Base-by-base conservation (phyloP, 2,888 invertebrate genomes). In the Pocota personata region DNA sequence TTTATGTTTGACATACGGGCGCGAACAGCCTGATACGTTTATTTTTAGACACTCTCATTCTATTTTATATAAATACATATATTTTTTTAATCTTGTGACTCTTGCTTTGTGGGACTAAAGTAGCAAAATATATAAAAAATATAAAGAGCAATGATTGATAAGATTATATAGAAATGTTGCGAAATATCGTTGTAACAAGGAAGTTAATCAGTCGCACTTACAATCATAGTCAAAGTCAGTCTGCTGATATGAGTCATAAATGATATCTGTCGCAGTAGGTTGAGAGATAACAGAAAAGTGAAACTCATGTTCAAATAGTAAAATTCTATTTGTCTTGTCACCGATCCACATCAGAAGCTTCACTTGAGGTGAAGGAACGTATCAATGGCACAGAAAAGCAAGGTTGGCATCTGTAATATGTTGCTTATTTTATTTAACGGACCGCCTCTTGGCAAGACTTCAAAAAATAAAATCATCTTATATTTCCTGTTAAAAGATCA, bases 11-110 rank as follows among this genome's bases (percentile, higher is more conserved):
- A 27, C 19, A 50, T 19, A 21, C 35, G 48, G 32, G 27, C 35
- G 27, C 35, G 21, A 48, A 37, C 16, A 52, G 7, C 27, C 10
- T 37, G 24, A 48, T 35, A 40, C 16, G 27, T 40, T 21, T 72
- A 72, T 72, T 72, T 72, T 60, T 72, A 60, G 57, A 57, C 21
- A 21, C 27, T 40, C 16, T n/a, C 46, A 46, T 58, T 48, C 16
- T 43, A 32, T 43, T 43, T 57, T 32, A 10, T 40, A 24, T 50
- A n/a, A n/a, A n/a, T n/a, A n/a, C n/a, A n/a, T n/a, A n/a, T n/a
- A n/a, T 10, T 16, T 67, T 37, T 52, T 21, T 6, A 48, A 24
- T 35, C 66, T 66, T 66, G 50, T 66, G 50, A 66, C 66, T 66
- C 12, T 43, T 16, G 12, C 10, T 48, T 5, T 32, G 52, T 10